A percentile compares a stretch with the other conserved stretches of the same genome.
These are phyloP conservation scores for Sturmia bella DNA, from an alignment of 2,888 invertebrate genomes.

Conservation along the genomic window DNA sequence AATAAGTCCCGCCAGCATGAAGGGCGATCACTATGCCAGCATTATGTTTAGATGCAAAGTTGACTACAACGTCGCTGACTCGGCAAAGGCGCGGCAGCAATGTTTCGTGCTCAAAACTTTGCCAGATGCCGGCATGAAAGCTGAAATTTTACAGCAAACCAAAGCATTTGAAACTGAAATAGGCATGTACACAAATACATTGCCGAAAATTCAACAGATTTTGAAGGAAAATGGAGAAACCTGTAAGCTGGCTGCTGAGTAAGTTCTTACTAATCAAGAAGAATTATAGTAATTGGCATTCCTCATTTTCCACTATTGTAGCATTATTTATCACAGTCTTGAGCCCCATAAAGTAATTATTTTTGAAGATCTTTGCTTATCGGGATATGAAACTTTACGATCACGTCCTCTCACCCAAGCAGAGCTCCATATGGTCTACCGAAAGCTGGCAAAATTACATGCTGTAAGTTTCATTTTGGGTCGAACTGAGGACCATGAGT, in stretches of 20 bases:
- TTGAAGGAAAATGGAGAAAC: conserved; percentile 70
- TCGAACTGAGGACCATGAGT: conserved; percentile 50
- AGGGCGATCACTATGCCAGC: conserved; percentile 74
- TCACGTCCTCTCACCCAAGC: conserved; percentile 65
- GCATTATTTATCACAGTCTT: conserved; percentile 42
- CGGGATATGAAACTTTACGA: conserved; percentile 65
- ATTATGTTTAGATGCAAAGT: conserved; percentile 72
- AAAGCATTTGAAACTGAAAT: conserved; percentile 73
- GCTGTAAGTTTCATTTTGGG: conserved; percentile 71
- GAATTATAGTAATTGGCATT: background rate
- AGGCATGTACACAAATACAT: conserved; percentile 71
- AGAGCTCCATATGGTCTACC: conserved; percentile 69
- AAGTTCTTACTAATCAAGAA: background rate
- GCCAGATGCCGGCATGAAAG: conserved; percentile 69
- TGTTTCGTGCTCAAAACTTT: conserved; percentile 72
- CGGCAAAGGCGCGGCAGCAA: background rate
- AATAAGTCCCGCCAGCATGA: conserved; percentile 68
- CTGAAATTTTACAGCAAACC: conserved; percentile 66
- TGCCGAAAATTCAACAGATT: conserved; percentile 72
- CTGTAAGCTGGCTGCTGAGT: conserved; percentile 67
- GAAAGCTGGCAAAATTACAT: conserved; percentile 75
- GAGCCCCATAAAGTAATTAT: conserved; percentile 69
- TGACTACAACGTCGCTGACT: conserved; percentile 17
- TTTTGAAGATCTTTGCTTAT: conserved; percentile 64
- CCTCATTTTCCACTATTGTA: conserved; percentile 1